These are phyloP conservation scores for Chaetorhynchus papuensis DNA, from an alignment of 2,113 vertebrate species.

Conservation along the genomic window DNA sequence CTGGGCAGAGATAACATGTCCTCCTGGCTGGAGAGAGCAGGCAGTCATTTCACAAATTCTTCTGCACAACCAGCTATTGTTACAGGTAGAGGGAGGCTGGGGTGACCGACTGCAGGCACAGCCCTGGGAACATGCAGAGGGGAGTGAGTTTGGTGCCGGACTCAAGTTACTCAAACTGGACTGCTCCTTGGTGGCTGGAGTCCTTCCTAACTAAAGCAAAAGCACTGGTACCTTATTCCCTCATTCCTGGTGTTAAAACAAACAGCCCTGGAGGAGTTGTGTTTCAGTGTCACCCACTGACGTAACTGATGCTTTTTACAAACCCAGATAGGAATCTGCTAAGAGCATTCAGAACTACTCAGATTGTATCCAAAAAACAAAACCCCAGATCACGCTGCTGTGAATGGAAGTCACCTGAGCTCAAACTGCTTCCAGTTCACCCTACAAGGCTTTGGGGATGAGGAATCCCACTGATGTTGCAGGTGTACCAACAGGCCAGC, in stretches of 20 bases:
- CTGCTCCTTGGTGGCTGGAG: background rate
- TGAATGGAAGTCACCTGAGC: background rate
- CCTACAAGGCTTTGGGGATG: background rate
- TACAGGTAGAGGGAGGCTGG: constrained; percentile 68
- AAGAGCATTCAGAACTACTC: constrained; percentile 9
- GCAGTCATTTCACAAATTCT: constrained; percentile 74
- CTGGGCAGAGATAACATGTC: constrained; percentile 71
- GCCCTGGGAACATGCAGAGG: background rate
- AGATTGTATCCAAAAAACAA: constrained; percentile 5
- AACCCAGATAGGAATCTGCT: constrained; percentile 29
- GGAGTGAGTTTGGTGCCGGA: background rate
- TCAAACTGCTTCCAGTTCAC: background rate
- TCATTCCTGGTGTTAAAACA: constrained; percentile 37
- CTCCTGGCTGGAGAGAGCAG: constrained; percentile 61
- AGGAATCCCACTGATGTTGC: background rate
- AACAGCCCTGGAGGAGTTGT: constrained; percentile 11
- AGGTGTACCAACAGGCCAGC: background rate
- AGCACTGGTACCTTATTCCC: constrained; percentile 7
- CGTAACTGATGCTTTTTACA: constrained; percentile 10
- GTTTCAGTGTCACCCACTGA: constrained; percentile 50
- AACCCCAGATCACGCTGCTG: background rate
- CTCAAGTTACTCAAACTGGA: constrained; percentile 34
- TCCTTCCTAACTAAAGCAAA: constrained; percentile 29
- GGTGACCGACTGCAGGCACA: constrained; percentile 14
- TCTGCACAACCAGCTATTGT: constrained; percentile 74